Evolutionary conservation across 92 coral and sea anemone species (phyloP), one percentile per base, ranked within the genome.

Genomic region (Paramuricea clavata): DNA sequence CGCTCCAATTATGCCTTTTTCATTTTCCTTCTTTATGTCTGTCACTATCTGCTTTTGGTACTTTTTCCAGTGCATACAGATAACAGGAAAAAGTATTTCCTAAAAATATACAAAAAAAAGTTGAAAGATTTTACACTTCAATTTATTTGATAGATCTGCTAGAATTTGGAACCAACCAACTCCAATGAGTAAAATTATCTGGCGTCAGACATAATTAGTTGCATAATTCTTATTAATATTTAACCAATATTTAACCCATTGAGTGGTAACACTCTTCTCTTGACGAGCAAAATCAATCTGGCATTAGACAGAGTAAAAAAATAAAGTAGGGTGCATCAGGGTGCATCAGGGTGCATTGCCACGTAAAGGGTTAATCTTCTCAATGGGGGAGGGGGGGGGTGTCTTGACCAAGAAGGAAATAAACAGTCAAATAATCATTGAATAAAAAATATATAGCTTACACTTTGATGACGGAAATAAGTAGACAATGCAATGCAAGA

Each of bases 81-180:
- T 39, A 1, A 22, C 19, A 71, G 77, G 77, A 71, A 22, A 71
- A 13, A 71, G 36, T 71, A 11, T 71, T 13, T 71, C 49, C 77
- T 30, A 32, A 9, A 71, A 34, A 71, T 19, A 32, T 5, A 71
- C 12, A 17, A 5, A 68, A 2, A 71, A 9, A 19, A 10, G 17
- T 32, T 16, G 3, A 30, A 12, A 30, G 5, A 30, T 22, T 34
- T 71, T 71, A 71, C 49, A 71, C 47, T 71, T n/a, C 68, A 59
- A 19, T n/a, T 59, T n/a, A 59, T 59, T 19, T 26, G 25, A 59
- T 26, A 26, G 68, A 59, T 59, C 8, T 19, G 25, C 30, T 26
- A 59, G 30, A 59, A 59, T 19, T 59, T n/a, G 30, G 23, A 59
- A 59, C 30, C 25, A 59, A n/a, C 30, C 15, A 26, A 59, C 6